Conservation (phyloP, 2,888 invertebrate species). For the Mythimna loreyi region DNA sequence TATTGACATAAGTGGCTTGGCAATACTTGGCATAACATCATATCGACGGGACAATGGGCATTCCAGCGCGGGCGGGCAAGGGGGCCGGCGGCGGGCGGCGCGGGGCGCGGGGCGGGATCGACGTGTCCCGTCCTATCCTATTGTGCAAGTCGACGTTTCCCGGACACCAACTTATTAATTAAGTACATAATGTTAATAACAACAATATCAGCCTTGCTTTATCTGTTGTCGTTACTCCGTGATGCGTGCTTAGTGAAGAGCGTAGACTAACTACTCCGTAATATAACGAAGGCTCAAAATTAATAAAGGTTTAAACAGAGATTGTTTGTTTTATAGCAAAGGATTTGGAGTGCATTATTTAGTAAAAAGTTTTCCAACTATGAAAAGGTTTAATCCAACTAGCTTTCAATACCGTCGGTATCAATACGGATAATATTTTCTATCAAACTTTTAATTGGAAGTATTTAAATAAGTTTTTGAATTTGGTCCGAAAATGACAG, state of each 20-base stretch:
- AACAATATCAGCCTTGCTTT: slow-evolving; percentile 62
- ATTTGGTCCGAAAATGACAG: slow-evolving; percentile 29
- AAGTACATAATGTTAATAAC: slow-evolving; percentile 72
- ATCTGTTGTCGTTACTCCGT: slow-evolving; percentile 48
- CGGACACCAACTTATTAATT: slow-evolving; percentile 79
- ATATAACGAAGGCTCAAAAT: slow-evolving; percentile 1
- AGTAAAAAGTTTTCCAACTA: background rate
- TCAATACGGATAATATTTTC: slow-evolving; percentile 4
- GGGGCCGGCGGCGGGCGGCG: slow-evolving; percentile 61
- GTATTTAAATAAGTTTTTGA: slow-evolving; percentile 26
- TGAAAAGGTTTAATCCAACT: background rate
- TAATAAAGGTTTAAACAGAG: slow-evolving; percentile 1
- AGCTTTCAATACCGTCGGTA: background rate
- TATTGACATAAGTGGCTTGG: slow-evolving; percentile 84
- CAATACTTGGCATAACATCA: slow-evolving; percentile 84
- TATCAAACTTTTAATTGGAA: background rate
- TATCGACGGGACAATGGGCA: slow-evolving; percentile 87
- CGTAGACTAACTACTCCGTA: slow-evolving; percentile 3
- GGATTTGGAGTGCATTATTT: background rate
- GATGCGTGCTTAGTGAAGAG: slow-evolving; percentile 24
- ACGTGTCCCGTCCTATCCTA: slow-evolving; percentile 80
- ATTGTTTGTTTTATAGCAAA: background rate
- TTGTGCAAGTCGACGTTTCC: slow-evolving; percentile 76
- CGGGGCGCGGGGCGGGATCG: slow-evolving; percentile 67
- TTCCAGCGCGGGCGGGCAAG: slow-evolving; percentile 76